phyloP scores from a whole-genome alignment of 2,888 invertebrate genomes.

The Ernsta delagoae region DNA sequence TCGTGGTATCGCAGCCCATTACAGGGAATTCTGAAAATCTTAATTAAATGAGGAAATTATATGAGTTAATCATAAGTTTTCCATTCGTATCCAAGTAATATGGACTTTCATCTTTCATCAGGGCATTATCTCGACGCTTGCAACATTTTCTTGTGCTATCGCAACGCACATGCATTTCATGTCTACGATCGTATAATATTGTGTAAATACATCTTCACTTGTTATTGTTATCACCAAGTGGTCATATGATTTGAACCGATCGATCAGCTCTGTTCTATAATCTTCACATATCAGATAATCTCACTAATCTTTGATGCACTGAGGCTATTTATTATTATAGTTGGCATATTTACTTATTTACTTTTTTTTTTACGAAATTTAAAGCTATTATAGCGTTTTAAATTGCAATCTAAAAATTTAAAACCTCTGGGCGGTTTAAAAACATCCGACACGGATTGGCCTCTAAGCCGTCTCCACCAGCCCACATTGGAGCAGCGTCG shows the following conservation, averaged over 20 bases:
- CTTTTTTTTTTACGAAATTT: too few relatives aligned
- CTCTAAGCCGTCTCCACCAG: too few relatives aligned
- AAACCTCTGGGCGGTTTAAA: too few relatives aligned
- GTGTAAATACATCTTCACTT: neutral
- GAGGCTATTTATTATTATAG: neutral
- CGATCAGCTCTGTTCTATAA: neutral
- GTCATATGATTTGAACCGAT: conserved; percentile 8
- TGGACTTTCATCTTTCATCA: too few relatives aligned
- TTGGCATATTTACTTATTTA: neutral
- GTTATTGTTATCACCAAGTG: neutral
- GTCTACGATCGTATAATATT: neutral
- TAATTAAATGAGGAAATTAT: too few relatives aligned
- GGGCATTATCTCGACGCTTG: neutral
- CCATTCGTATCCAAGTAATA: too few relatives aligned
- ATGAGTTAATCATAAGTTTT: too few relatives aligned
- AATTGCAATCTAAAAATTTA: too few relatives aligned
- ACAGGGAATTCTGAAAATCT: too few relatives aligned
- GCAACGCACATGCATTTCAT: neutral
- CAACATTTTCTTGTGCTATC: neutral
- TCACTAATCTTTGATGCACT: neutral
- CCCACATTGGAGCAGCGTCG: too few relatives aligned
- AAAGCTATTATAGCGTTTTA: neutral
- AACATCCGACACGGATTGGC: too few relatives aligned
- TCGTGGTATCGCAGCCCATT: too few relatives aligned
- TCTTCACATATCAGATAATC: conserved; percentile 1